A percentile compares a stretch with the other conserved stretches of the same genome.
Conservation (phyloP, 2,888 invertebrate species). For the Luperina nickerlii region DNA sequence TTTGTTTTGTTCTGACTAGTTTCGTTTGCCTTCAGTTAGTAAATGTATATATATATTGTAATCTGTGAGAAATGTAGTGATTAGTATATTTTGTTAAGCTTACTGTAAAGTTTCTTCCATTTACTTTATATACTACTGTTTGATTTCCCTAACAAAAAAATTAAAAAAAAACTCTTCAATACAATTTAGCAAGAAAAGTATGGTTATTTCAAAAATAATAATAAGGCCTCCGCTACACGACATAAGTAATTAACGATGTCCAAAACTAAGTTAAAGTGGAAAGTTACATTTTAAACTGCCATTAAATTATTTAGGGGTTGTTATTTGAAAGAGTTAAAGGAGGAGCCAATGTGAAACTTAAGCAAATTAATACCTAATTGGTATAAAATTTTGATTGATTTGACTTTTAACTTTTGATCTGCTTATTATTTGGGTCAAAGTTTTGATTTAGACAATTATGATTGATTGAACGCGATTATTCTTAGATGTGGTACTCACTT, state of each 20-base stretch:
- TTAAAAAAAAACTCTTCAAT: neutral
- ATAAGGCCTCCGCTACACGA: conserved; percentile 16
- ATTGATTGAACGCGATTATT: conserved; percentile 60
- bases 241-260: conserved; percentile 70
- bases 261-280: conserved; percentile 72
- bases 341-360: conserved; percentile 67
- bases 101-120: too few relatives aligned
- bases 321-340: conserved; percentile 73
- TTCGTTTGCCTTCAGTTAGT: too few relatives aligned
- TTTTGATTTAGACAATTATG: conserved; percentile 62
- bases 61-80: too few relatives aligned
- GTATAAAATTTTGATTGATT: conserved; percentile 78
- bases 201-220: conserved; percentile 1
- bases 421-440: conserved; percentile 62
- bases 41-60: too few relatives aligned
- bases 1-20: too few relatives aligned
- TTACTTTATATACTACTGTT: too few relatives aligned
- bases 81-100: too few relatives aligned
- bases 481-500: conserved; percentile 8
- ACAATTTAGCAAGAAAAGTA: neutral
- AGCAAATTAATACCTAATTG: conserved; percentile 67
- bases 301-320: conserved; percentile 69
- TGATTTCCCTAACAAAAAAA: too few relatives aligned
- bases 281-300: conserved; percentile 74
- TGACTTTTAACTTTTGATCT: conserved; percentile 66